Percentiles rank a stretch among this genome's conserved stretches.
These are phyloP conservation scores for Phataginus tricuspis DNA, from an alignment of 2,797 vertebrate species.

Conservation along the genomic window DNA sequence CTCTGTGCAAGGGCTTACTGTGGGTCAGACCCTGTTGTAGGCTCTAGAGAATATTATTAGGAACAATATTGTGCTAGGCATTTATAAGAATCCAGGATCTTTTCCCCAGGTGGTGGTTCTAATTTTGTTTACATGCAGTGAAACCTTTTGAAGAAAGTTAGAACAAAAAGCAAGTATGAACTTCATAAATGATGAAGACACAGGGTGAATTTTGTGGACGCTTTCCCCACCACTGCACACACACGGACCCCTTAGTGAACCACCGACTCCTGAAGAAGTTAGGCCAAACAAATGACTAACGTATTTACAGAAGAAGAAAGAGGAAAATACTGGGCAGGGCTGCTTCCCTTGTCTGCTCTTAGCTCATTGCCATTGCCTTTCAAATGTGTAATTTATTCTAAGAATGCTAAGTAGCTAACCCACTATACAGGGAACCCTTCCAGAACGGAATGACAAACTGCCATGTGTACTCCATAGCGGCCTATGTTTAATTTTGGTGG, in stretches of 20 bases:
- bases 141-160: not conserved
- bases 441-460: not conserved
- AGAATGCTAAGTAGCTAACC: not conserved
- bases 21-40: not conserved
- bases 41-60: not conserved
- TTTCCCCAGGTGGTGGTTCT: not conserved
- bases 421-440: not conserved
- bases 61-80: not conserved
- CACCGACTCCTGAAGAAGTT: not conserved
- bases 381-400: not conserved
- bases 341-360: not conserved
- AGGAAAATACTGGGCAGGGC: not conserved
- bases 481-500: not conserved
- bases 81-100: not conserved
- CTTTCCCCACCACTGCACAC: rapidly evolving
- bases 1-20: not conserved
- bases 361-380: not conserved
- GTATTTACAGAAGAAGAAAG: not conserved
- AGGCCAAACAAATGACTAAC: not conserved
- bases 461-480: not conserved
- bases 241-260: not conserved
- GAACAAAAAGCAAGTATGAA: not conserved
- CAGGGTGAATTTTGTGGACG: not conserved
- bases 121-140: not conserved
- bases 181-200: not conserved